Evolutionary conservation across 53 echinoderm and acorn worm genomes (phyloP), one percentile per base, ranked within the genome.

Genomic region (Actinopyga echinites): DNA sequence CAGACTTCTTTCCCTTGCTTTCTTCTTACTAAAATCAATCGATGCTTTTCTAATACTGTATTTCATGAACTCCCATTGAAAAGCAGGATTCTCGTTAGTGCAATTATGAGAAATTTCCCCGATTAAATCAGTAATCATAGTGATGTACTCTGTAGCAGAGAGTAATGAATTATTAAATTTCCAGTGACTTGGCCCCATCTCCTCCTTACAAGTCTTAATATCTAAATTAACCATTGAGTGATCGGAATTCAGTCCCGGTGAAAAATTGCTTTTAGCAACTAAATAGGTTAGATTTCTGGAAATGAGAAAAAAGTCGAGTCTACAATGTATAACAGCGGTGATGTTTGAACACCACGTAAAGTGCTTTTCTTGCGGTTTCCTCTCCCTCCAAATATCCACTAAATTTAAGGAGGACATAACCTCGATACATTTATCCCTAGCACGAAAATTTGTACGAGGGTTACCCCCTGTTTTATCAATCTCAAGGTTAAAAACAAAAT

Each of bases 81-180:
- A 17, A 0, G 12, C 6, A 56, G 79, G 79, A 15, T 55, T 78
- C 2, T 56, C 55, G 9, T 78, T 1, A 7, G 2, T 30, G 25
- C 13, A 12, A 56, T 21, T 28, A 56, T 28, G 11, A 4, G 79
- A n/a, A 15, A 78, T 11, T 5, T 54, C 20, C 1, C 13, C 15
- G 25, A 78, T 1, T 29, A 78, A 30, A 26, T 56, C 34, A 30
- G 57, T 31, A 78, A 78, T 78, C 32, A 29, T 29, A 8, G 55
- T 29, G 13, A 32, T 30, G 31, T 56, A 78, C 21, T 52, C 35
- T 20, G 30, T 25, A 42, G 67, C 83, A 6, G 5, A 19, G 25
- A 67, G 30, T 10, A 83, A 67, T 8, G 83, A 38, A 52, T 83
- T 83, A 83, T 83, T 83, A 13, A 83, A 45, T 45, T 83, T 83